These are phyloP conservation scores for Thaleichthys pacificus DNA, from an alignment of 2,797 vertebrate genomes.

Conservation along the genomic window DNA sequence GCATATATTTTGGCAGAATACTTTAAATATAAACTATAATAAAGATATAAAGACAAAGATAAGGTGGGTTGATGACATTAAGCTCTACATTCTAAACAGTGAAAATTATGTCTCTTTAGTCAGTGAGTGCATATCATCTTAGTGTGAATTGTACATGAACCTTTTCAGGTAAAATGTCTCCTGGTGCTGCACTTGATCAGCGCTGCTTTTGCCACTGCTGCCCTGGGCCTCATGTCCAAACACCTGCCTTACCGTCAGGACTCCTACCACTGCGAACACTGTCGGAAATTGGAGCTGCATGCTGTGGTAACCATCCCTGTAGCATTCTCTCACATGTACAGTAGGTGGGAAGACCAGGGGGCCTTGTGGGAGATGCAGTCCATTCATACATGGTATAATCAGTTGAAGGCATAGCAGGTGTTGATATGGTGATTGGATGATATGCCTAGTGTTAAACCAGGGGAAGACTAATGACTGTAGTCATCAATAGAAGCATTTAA, in stretches of 20 bases:
- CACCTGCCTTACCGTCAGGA: constrained; percentile 81
- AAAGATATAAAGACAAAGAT: no score
- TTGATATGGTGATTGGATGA: no score
- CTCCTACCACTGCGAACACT: constrained; percentile 82
- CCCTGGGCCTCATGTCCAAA: constrained; percentile 79
- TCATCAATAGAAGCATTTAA: no score
- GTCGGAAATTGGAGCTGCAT: constrained; percentile 72
- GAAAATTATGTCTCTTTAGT: no score
- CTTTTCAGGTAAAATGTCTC: constrained; percentile 71
- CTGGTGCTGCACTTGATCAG: constrained; percentile 79
- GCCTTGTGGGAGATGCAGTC: constrained; percentile 1
- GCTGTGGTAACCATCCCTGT: constrained; percentile 68
- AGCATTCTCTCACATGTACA: neutral
- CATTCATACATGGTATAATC: neutral
- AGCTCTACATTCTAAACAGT: no score
- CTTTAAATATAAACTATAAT: no score
- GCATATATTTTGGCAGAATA: no score
- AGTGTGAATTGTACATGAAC: neutral
- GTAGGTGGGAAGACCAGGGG: neutral
- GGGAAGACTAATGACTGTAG: no score
- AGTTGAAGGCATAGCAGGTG: no score
- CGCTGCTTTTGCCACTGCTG: constrained; percentile 75
- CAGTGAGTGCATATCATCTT: neutral
- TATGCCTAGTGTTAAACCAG: no score
- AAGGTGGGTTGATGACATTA: no score